phyloP scores from a whole-genome alignment of 2,113 vertebrate species.

The Clinocottus analis region DNA sequence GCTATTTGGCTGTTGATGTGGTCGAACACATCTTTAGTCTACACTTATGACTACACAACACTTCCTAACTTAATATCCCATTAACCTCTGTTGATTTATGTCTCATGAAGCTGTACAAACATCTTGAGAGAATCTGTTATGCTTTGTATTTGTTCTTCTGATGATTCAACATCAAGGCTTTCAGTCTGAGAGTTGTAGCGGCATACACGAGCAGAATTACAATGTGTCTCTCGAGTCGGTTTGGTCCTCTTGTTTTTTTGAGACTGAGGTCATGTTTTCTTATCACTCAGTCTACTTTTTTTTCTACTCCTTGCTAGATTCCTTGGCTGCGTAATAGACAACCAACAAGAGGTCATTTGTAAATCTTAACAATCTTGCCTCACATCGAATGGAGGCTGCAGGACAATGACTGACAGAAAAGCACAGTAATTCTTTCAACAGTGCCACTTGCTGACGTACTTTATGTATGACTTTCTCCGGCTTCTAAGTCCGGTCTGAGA shows the following conservation, averaged over 20 bases:
- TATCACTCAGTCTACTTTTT: conserved; percentile 35
- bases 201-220: background rate
- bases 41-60: background rate
- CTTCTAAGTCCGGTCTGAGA: background rate
- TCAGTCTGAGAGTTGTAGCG: background rate
- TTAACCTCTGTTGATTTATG: background rate
- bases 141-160: background rate
- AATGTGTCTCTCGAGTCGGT: background rate
- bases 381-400: conserved; percentile 42
- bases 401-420: conserved; percentile 65
- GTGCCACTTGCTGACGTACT: conserved; percentile 30
- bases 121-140: background rate
- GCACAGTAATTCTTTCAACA: conserved; percentile 51
- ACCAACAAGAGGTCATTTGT: conserved; percentile 75
- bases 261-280: conserved; percentile 39
- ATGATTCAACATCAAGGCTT: background rate
- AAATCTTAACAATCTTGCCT: conserved; percentile 62
- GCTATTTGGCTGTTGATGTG: conserved; percentile 22
- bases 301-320: conserved; percentile 22
- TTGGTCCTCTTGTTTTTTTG: background rate
- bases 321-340: conserved; percentile 27
- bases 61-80: background rate
- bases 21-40: background rate
- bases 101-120: background rate
- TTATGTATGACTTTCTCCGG: conserved; percentile 6